Evolutionary conservation across 2,113 vertebrate genomes (phyloP), one percentile per base, ranked within the genome.

Genomic region (Colius striatus): DNA sequence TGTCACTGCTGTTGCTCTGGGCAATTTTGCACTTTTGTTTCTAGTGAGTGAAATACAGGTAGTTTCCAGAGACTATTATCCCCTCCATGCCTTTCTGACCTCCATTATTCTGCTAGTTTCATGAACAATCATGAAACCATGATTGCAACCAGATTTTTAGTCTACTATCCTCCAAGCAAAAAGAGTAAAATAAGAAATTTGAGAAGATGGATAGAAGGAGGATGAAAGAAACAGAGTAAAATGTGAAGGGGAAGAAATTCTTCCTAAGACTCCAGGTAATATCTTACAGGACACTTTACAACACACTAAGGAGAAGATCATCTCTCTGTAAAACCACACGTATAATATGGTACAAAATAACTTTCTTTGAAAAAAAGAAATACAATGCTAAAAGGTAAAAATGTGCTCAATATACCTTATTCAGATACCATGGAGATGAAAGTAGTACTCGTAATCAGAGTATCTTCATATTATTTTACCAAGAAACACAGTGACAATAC

Each of bases 291-390:
- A 47, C 3, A 9, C 6, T 48, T 53, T 11, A 20, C 25, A 75
- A 9, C 11, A 34, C 21, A 70, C 50, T 47, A 21, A 27, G 18
- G 55, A 21, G 36, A 81, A 76, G 19, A 57, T 34, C 54, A 23
- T 16, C 32, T 54, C 21, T 41, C 27, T 53, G 38, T 41, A 55
- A 80, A 80, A 34, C 11, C 26, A 19, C 1, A 2, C 17, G 4
- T 14, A 6, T 4, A 10, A 12, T 14, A 5, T 1, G 2, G 32
- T 29, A 26, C 15, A 75, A 60, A 77, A 14, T 0, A 25, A 8
- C 3, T 36, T 45, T 2, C 5, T 73, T 29, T 53, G 21, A 20
- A 72, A 48, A 48, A 75, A 38, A 66, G 26, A 72, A 62, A n/a
- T 9, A 5, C 6, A 41, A 5, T 3, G 6, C 6, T 47, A 6